Conservation (phyloP, 1,140 invertebrate species). For the Plectrocnemia conspersa region DNA sequence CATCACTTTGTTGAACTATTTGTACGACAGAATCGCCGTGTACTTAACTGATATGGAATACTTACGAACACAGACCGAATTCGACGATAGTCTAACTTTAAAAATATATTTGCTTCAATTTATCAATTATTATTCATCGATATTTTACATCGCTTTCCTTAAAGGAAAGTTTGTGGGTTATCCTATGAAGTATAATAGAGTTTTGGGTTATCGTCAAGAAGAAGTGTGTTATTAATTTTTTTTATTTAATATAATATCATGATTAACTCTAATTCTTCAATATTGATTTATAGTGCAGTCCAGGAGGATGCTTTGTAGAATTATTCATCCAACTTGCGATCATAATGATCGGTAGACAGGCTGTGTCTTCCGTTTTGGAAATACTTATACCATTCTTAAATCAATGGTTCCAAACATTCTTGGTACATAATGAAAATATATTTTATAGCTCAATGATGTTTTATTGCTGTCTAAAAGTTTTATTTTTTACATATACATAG, state of each 20-base stretch:
- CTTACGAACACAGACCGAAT: conserved; percentile 79
- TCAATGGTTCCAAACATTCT: conserved; percentile 26
- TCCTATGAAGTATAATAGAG: conserved; percentile 68
- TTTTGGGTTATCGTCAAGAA: conserved; percentile 67
- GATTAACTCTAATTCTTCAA: neutral
- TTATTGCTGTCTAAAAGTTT: conserved; percentile 31
- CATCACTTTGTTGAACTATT: conserved; percentile 28
- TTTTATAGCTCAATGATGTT: conserved; percentile 47
- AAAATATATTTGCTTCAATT: conserved; percentile 87
- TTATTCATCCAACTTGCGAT: conserved; percentile 76
- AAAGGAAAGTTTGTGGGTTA: conserved; percentile 78
- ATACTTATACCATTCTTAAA: conserved; percentile 46
- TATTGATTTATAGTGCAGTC: conserved; percentile 61
- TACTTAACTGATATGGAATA: conserved; percentile 71
- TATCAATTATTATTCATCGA: conserved; percentile 81
- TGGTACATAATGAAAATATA: conserved; percentile 22
- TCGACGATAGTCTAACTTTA: conserved; percentile 77
- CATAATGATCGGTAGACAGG: conserved; percentile 84
- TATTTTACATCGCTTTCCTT: conserved; percentile 83
- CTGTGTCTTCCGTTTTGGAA: conserved; percentile 74
- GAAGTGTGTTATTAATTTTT: conserved; percentile 52
- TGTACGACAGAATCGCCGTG: conserved; percentile 51
- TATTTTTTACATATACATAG: conserved; percentile 9
- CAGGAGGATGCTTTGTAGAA: conserved; percentile 77
- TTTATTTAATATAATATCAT: neutral